phyloP scores from a whole-genome alignment of 2,888 invertebrate genomes.

The Galeruca laticollis region DNA sequence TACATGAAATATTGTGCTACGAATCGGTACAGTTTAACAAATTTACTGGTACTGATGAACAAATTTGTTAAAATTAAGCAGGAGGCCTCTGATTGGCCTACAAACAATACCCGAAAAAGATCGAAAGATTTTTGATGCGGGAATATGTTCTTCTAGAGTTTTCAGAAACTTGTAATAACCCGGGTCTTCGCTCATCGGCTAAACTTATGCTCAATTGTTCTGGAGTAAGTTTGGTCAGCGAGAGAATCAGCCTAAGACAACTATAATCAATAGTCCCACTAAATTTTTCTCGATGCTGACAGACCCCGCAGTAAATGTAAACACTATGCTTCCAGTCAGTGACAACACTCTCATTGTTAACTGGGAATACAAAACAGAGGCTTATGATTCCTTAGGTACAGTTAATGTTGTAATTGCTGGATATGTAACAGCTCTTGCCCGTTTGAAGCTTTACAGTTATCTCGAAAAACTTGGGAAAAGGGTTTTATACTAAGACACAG shows the following conservation, averaged over 20 bases:
- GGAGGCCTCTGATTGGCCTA: slow-evolving; percentile 53
- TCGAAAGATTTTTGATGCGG: slow-evolving; percentile 45
- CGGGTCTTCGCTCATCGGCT: slow-evolving; percentile 44
- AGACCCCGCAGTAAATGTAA: not conserved
- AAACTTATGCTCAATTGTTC: slow-evolving; percentile 52
- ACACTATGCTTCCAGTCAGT: slow-evolving; percentile 25
- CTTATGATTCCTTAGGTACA: slow-evolving; percentile 33
- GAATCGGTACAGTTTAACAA: slow-evolving; percentile 44
- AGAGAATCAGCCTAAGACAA: slow-evolving; percentile 23
- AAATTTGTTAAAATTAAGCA: slow-evolving; percentile 57
- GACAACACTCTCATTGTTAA: slow-evolving; percentile 46
- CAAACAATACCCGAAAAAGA: slow-evolving; percentile 43
- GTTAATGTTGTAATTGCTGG: slow-evolving; percentile 56
- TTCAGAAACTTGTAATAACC: slow-evolving; percentile 38
- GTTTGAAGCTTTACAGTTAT: slow-evolving; percentile 40
- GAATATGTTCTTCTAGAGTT: slow-evolving; percentile 50
- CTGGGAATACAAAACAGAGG: slow-evolving; percentile 47
- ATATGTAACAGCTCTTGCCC: slow-evolving; percentile 39
- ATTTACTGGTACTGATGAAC: slow-evolving; percentile 58
- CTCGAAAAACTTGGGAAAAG: slow-evolving; percentile 53
- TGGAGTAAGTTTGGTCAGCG: no score
- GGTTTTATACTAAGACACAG: slow-evolving; percentile 63
- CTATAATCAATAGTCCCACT: slow-evolving; percentile 14
- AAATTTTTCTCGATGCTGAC: slow-evolving; percentile 21
- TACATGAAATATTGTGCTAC: slow-evolving; percentile 37